phyloP scores from a whole-genome alignment of 2,797 vertebrate species.

The Chromis chromis region DNA sequence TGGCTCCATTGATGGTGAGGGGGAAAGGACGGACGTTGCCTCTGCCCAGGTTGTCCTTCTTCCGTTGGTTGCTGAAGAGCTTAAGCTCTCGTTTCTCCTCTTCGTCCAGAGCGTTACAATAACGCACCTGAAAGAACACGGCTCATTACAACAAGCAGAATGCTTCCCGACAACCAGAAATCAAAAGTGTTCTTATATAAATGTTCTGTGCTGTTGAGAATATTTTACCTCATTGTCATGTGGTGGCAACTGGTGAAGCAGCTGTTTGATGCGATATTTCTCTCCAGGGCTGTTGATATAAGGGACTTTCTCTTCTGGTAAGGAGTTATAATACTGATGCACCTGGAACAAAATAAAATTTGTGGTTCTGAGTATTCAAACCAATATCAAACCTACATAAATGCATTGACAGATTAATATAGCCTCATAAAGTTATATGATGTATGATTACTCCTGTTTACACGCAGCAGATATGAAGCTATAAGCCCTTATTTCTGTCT shows the following conservation, averaged over 20 bases:
- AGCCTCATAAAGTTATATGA: neutral
- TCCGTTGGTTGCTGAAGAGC: slow-evolving; percentile 96
- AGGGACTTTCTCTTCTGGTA: slow-evolving; percentile 97
- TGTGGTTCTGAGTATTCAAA: neutral
- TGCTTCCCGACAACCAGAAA: neutral
- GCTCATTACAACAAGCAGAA: neutral
- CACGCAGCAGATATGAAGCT: neutral
- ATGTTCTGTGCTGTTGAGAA: slow-evolving; percentile 1
- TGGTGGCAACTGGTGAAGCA: slow-evolving; percentile 95
- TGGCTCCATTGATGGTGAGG: slow-evolving; percentile 91
- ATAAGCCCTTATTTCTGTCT: too few species aligned
- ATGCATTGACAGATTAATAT: neutral
- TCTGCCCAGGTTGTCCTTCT: slow-evolving; percentile 94
- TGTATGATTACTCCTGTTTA: neutral
- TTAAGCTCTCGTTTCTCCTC: slow-evolving; percentile 97
- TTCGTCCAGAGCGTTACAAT: slow-evolving; percentile 95
- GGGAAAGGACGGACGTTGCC: slow-evolving; percentile 95
- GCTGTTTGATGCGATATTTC: slow-evolving; percentile 96
- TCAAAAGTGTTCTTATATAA: neutral
- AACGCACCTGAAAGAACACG: slow-evolving; percentile 77
- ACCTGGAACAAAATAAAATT: slow-evolving; percentile 84
- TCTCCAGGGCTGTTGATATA: slow-evolving; percentile 98
- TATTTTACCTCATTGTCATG: slow-evolving; percentile 96
- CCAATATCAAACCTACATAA: neutral
- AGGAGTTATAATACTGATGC: slow-evolving; percentile 98